These are phyloP conservation scores for Sternarchorhynchus goeldii DNA, from an alignment of 2,797 vertebrate species.

Conservation along the genomic window DNA sequence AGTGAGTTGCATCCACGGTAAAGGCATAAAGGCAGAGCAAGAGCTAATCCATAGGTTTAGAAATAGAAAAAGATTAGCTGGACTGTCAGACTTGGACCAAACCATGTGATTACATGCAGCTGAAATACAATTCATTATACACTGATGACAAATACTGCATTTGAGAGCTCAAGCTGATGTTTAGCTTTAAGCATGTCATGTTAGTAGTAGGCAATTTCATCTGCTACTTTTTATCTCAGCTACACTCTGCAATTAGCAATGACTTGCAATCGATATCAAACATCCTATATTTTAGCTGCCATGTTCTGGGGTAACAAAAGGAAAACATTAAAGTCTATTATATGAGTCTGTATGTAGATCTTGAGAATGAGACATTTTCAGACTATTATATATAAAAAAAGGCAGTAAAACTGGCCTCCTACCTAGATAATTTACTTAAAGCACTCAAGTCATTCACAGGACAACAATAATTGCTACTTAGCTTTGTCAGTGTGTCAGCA, in stretches of 20 bases:
- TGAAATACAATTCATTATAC: background rate
- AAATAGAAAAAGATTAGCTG: too few species aligned
- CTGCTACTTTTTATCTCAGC: too few species aligned
- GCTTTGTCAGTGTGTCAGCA: slow-evolving; percentile 26
- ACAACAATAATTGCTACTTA: slow-evolving; percentile 39
- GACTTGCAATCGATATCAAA: too few species aligned
- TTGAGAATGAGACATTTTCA: slow-evolving; percentile 5
- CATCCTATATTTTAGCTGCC: background rate
- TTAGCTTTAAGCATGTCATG: too few species aligned
- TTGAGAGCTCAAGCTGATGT: too few species aligned
- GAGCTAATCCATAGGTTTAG: too few species aligned
- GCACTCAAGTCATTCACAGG: slow-evolving; percentile 38
- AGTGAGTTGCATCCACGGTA: too few species aligned
- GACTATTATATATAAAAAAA: slow-evolving; percentile 13
- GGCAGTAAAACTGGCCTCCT: slow-evolving; percentile 43
- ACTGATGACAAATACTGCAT: too few species aligned
- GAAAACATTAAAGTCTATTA: slow-evolving; percentile 42
- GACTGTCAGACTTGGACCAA: background rate
- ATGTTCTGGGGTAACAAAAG: slow-evolving; percentile 32
- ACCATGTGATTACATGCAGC: background rate
- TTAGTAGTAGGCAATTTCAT: too few species aligned
- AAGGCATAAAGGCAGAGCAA: too few species aligned
- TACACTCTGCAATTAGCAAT: too few species aligned
- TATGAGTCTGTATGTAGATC: slow-evolving; percentile 31
- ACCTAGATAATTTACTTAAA: slow-evolving; percentile 48